A percentile compares a stretch with the other conserved stretches of the same genome.
Evolutionary conservation across 2,113 vertebrate species (phyloP).

Genomic region (Potamarius usumacintae): DNA sequence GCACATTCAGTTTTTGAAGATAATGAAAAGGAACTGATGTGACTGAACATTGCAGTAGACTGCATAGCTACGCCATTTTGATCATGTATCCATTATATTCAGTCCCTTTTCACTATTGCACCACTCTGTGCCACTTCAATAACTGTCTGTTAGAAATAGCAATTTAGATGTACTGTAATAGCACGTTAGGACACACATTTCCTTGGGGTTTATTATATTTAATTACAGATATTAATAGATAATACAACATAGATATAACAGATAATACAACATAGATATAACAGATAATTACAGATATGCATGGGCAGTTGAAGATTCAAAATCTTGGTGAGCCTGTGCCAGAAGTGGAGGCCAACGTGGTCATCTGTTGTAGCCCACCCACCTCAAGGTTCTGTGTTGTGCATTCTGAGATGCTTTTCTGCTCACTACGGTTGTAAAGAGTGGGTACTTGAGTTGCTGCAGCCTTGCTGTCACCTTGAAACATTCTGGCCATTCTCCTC

Average conservation of each 20-base stretch:
- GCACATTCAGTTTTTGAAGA: background rate
- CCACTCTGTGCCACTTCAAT: background rate
- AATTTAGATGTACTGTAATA: background rate
- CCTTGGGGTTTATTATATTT: background rate
- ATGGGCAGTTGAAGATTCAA: background rate
- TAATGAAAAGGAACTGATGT: background rate
- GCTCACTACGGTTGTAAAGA: background rate
- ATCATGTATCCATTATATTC: background rate
- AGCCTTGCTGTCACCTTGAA: background rate
- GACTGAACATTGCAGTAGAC: background rate
- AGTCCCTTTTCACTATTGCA: no score
- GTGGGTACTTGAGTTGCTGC: background rate
- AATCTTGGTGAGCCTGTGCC: no score
- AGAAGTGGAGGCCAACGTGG: no score
- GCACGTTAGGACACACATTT: background rate
- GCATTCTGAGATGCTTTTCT: background rate
- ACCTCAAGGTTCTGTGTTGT: no score
- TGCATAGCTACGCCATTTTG: background rate
- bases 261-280: no score
- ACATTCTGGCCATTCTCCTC: no score
- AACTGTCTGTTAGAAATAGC: background rate
- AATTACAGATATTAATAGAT: background rate
- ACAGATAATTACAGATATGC: no score
- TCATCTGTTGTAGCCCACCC: no score
- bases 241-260: no score